Conservation (phyloP, 2,797 vertebrate species). For the Peromyscus nudipes region DNA sequence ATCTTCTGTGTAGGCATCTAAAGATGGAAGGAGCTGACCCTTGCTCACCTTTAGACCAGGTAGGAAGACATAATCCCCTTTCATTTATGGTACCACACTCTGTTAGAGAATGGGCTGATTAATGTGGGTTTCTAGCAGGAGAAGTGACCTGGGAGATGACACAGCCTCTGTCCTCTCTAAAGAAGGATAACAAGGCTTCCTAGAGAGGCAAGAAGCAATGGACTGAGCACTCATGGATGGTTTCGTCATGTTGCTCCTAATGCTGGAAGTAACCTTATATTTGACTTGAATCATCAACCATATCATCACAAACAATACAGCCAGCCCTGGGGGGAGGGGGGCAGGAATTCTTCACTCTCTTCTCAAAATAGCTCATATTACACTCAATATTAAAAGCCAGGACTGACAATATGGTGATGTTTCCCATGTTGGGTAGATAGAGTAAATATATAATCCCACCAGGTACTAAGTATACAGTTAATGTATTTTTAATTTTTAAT, state of each 20-base stretch:
- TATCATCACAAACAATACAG: background rate
- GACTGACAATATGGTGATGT: background rate
- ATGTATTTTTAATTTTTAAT: conserved; percentile 34
- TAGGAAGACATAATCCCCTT: background rate
- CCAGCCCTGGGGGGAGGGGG: background rate
- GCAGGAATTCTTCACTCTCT: background rate
- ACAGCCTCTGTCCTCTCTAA: no score
- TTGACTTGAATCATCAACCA: background rate
- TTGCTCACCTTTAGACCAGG: background rate
- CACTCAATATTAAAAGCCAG: background rate
- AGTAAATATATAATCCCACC: background rate
- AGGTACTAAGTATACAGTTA: conserved; percentile 5
- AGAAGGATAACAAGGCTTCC: background rate
- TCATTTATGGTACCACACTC: background rate
- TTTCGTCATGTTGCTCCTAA: background rate
- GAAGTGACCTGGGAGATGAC: background rate
- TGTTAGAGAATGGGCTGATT: background rate
- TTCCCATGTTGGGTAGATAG: background rate
- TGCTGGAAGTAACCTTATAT: background rate
- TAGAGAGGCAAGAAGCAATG: background rate
- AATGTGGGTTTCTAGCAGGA: background rate
- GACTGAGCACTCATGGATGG: background rate
- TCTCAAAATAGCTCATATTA: background rate
- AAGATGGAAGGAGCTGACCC: background rate
- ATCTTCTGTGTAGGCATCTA: conserved; percentile 2